Conservation (phyloP, 2,113 vertebrate genomes). For the Tragelaphus strepsiceros region DNA sequence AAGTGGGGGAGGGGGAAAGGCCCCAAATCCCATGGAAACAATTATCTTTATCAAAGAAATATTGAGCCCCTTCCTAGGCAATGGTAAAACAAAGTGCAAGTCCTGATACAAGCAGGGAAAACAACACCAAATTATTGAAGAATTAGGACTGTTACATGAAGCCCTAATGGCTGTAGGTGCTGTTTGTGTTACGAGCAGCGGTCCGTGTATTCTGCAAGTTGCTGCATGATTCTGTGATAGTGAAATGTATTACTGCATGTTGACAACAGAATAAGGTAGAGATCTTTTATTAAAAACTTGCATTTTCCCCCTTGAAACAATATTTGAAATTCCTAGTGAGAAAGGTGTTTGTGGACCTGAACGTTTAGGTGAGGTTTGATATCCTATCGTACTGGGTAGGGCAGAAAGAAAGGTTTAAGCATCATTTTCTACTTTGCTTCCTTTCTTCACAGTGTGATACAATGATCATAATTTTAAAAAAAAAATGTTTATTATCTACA, state of each 20-base stretch:
- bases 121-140: neutral
- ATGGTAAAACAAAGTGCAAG: slow-evolving; percentile 46
- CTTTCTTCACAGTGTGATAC: neutral
- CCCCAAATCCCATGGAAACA: neutral
- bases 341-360: neutral
- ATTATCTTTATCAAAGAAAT: slow-evolving; percentile 71
- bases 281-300: neutral
- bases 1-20: slow-evolving; percentile 27
- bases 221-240: neutral
- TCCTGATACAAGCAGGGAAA: slow-evolving; percentile 38
- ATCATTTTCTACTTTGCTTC: neutral
- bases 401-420: neutral
- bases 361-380: neutral
- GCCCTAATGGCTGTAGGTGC: neutral
- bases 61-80: slow-evolving; percentile 31
- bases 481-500: neutral
- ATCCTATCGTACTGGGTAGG: neutral
- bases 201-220: neutral
- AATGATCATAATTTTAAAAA: neutral
- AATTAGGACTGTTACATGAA: neutral
- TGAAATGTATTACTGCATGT: neutral
- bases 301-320: neutral
- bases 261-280: neutral
- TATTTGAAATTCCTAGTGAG: neutral
- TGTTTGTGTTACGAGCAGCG: neutral